Evolutionary conservation across 2,113 vertebrate species (phyloP).

Genomic region (Hipposideros armiger): DNA sequence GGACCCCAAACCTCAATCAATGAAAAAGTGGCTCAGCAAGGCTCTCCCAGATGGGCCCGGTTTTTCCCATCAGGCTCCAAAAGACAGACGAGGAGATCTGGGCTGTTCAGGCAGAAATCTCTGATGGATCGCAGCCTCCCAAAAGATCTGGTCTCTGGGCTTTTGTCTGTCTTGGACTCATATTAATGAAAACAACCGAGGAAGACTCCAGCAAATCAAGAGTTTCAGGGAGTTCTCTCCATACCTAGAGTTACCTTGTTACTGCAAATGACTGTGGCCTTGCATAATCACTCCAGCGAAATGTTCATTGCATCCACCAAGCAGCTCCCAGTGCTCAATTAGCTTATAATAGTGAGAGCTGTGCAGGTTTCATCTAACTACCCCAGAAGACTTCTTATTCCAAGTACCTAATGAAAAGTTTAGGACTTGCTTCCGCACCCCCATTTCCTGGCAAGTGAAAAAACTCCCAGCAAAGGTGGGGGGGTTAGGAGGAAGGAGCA

Average conservation of each 20-base stretch:
- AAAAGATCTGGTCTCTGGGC: not conserved
- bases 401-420: constrained; percentile 81
- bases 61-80: not conserved
- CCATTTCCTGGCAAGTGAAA: constrained; percentile 62
- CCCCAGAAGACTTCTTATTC: constrained; percentile 80
- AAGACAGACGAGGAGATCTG: not conserved
- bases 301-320: constrained; percentile 55
- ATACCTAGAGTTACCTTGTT: constrained; percentile 79
- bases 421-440: constrained; percentile 38
- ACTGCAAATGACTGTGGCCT: constrained; percentile 62
- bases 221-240: constrained; percentile 38
- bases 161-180: constrained; percentile 1
- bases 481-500: not conserved
- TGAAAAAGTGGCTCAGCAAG: not conserved
- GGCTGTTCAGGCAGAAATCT: not conserved
- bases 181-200: not conserved
- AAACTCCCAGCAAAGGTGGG: constrained; percentile 59
- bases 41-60: not conserved
- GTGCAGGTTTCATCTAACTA: constrained; percentile 55
- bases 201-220: constrained; percentile 40
- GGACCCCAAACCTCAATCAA: not conserved
- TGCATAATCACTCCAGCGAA: constrained; percentile 76
- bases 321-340: constrained; percentile 77
- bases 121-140: not conserved
- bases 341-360: constrained; percentile 74